phyloP scores from a whole-genome alignment of 1,140 invertebrate genomes.

The Drosophila willistoni region DNA sequence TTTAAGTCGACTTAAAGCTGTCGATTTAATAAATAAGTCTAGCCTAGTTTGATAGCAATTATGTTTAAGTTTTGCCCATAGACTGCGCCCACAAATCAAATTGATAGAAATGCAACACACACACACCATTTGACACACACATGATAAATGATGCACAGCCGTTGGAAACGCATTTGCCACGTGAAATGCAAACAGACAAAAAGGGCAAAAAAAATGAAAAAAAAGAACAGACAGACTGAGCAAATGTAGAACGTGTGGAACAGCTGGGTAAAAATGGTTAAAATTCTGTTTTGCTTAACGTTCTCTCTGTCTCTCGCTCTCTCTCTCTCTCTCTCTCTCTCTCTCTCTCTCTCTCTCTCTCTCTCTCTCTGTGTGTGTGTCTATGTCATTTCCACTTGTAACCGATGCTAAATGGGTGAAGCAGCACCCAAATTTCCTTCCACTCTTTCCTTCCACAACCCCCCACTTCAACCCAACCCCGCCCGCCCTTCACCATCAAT shows the following conservation, averaged over 20 bases:
- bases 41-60: slow-evolving; percentile 4
- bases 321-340: too few relatives aligned
- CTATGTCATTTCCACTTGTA: neutral
- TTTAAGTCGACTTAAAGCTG: neutral
- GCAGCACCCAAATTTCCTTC: neutral
- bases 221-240: slow-evolving; percentile 10
- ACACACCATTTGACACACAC: neutral
- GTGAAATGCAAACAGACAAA: slow-evolving; percentile 51
- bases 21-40: neutral
- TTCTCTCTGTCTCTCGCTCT: neutral
- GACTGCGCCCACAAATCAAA: slow-evolving; percentile 16
- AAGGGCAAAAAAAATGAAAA: slow-evolving; percentile 30
- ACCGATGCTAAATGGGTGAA: slow-evolving; percentile 2
- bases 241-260: slow-evolving; percentile 8
- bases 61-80: slow-evolving; percentile 16
- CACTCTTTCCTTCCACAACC: neutral
- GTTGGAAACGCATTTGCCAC: slow-evolving; percentile 61
- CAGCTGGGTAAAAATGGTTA: neutral
- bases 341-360: too few relatives aligned
- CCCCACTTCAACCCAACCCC: neutral
- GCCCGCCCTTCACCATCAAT: neutral
- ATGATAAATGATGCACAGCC: slow-evolving; percentile 16
- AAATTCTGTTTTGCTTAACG: slow-evolving; percentile 1
- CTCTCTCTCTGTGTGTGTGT: too few relatives aligned
- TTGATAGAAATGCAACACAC: slow-evolving; percentile 1